Conservation (phyloP, 2,113 vertebrate genomes). For the Eudyptes chrysolophus region DNA sequence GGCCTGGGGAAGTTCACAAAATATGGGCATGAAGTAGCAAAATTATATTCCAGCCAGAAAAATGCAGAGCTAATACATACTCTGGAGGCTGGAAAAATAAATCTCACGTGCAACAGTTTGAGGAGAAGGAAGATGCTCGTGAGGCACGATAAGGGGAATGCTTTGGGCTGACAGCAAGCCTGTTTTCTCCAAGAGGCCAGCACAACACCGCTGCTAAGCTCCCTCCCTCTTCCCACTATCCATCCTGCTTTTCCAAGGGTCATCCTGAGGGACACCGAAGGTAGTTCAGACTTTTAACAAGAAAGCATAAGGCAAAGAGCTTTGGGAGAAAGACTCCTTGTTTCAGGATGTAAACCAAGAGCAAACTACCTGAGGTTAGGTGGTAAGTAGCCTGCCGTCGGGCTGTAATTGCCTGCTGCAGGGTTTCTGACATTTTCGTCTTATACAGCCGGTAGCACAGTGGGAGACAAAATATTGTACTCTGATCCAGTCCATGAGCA, state of each 20-base stretch:
- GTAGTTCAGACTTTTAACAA: background rate
- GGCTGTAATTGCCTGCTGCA: slow-evolving; percentile 31
- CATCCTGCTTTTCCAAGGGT: background rate
- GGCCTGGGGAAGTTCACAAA: background rate
- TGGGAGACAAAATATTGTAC: background rate
- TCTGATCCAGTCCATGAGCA: slow-evolving; percentile 36
- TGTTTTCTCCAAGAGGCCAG: background rate
- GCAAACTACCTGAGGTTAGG: background rate
- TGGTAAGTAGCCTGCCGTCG: background rate
- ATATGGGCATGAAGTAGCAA: background rate
- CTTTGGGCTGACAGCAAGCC: background rate
- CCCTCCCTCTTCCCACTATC: background rate
- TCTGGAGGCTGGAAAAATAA: background rate
- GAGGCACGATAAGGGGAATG: background rate
- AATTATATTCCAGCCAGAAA: background rate
- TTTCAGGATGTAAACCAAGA: background rate
- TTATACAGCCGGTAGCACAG: slow-evolving; percentile 16
- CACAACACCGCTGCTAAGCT: background rate
- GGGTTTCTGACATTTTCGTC: background rate
- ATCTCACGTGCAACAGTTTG: background rate
- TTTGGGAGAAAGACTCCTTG: background rate
- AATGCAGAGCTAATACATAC: background rate
- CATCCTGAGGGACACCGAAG: accelerated
- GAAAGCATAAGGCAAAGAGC: background rate
- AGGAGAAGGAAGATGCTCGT: background rate